Base-by-base conservation (phyloP, 2,888 invertebrate genomes). In the Clitarchus hookeri region DNA sequence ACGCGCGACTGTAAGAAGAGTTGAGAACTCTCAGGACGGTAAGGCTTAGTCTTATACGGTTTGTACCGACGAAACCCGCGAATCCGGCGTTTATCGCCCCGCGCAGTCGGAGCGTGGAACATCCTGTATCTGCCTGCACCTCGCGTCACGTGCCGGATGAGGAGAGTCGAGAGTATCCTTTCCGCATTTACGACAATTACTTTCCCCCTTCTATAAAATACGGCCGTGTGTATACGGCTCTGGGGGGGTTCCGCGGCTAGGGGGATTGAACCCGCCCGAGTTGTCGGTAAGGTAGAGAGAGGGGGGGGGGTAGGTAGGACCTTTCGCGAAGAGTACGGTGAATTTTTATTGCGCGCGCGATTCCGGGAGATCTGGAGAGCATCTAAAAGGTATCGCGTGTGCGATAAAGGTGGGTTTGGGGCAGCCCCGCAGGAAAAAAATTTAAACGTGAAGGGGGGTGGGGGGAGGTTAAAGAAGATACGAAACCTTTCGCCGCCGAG, bases 181-280 rank as follows among this genome's bases (percentile, higher is more conserved):
- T 19, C 65, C 65, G 65, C 65, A 65, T 65, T 65, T 65, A 65
- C 65, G 65, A 65, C 65, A 65, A 65, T 65, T 65, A 65, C 65
- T 65, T 65, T 65, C 65, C 65, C 23, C 65, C n/a, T 65, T 2
- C 65, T 65, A 65, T 65, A 65, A 65, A 65, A 65, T 65, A 65
- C 12, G 65, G 23, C 65, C 65, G 65, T 65, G 65, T 65, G 65
- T 65, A 65, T 65, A 19, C 65, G 65, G n/a, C 65, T 65, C 36
- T 3, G 4, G n/a, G 65, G 16, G 65, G 65, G 23, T 23, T 65
- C 23, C 8, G 65, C n/a, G 36, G 36, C 19, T 19, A 9, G 65
- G 23, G 23, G 6, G 65, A 4, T 23, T 16, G 65, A n/a, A 9
- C n/a, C 23, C 65, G 23, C 23, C n/a, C 1, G 65, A 65, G 65